phyloP scores from a whole-genome alignment of 2,888 invertebrate genomes.

The Melanophora roralis region DNA sequence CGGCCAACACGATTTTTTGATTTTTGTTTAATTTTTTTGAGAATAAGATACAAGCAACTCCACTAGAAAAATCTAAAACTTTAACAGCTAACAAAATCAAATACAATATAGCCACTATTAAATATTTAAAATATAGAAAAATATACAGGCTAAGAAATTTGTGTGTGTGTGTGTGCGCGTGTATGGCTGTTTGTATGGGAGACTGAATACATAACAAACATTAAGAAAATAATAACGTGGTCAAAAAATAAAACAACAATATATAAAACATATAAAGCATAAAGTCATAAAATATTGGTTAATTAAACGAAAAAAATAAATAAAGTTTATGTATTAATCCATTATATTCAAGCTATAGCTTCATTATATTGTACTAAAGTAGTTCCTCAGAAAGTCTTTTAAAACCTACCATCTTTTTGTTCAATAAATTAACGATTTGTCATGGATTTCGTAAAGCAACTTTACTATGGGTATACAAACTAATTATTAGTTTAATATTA shows the following conservation, averaged over 20 bases:
- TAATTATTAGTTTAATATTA: background rate
- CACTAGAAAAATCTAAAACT: no score
- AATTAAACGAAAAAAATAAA: constrained; percentile 44
- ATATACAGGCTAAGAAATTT: background rate
- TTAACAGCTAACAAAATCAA: constrained; percentile 15
- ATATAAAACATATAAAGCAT: background rate
- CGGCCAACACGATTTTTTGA: constrained; percentile 24
- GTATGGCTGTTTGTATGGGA: no score
- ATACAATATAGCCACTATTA: constrained; percentile 38
- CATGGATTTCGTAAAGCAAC: background rate
- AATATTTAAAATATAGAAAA: constrained; percentile 35
- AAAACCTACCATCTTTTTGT: background rate
- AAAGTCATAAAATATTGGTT: constrained; percentile 48
- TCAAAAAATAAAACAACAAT: constrained; percentile 4
- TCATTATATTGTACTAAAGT: background rate
- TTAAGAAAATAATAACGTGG: background rate
- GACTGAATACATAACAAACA: background rate
- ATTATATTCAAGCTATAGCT: constrained; percentile 3
- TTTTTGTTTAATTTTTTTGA: no score
- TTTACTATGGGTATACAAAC: no score
- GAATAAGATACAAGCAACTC: no score
- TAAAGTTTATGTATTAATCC: constrained; percentile 13
- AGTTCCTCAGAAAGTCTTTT: background rate
- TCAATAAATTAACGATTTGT: constrained; percentile 38
- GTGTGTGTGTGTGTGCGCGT: background rate